phyloP scores from a whole-genome alignment of 2,113 vertebrate species.

The Pseudopipra pipra region DNA sequence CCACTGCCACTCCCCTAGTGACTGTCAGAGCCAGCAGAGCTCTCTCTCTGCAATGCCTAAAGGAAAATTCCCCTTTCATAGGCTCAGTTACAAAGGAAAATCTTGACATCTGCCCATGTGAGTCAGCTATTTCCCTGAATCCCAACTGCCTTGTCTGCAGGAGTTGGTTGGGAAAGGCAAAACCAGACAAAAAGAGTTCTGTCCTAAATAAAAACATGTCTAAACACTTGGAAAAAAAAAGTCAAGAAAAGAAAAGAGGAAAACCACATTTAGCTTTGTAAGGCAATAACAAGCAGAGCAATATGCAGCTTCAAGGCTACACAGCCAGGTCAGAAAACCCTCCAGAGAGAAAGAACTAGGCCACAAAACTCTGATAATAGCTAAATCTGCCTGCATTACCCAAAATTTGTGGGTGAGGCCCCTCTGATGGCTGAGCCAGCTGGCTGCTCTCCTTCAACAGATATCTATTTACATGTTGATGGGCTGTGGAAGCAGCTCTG shows the following conservation, averaged over 20 bases:
- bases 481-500: not conserved
- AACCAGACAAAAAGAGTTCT: not conserved
- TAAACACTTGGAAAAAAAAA: not conserved
- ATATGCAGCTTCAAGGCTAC: not conserved
- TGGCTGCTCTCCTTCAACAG: not conserved
- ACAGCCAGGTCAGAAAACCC: constrained; percentile 4
- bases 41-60: not conserved
- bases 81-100: not conserved
- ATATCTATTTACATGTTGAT: not conserved
- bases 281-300: not conserved
- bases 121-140: constrained; percentile 10
- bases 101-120: not conserved
- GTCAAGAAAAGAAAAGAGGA: not conserved
- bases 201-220: not conserved
- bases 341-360: constrained; percentile 13
- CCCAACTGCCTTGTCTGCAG: not conserved
- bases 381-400: not conserved
- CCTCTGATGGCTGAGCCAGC: not conserved
- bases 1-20: not conserved
- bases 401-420: not conserved
- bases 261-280: not conserved
- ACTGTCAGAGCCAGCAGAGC: not conserved
- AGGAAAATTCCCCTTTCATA: constrained; percentile 10
- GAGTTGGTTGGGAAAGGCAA: not conserved
- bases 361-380: not conserved